Percentiles rank a stretch among this genome's conserved stretches.
Evolutionary conservation across 2,888 invertebrate genomes (phyloP).

Genomic region (Papilio gigon): DNA sequence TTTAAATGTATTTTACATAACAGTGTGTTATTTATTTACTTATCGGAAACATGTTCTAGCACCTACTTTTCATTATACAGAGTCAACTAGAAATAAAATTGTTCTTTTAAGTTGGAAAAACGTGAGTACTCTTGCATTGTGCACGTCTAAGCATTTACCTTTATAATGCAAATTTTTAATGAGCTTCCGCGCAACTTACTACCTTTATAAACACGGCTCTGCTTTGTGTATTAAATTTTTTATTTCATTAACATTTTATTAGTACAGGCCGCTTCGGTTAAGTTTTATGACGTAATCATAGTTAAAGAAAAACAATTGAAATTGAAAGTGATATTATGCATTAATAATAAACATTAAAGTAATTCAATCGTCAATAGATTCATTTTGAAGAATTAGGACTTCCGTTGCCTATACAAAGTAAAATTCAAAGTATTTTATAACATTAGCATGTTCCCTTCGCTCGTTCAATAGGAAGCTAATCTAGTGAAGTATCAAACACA

Average conservation of each 20-base stretch:
- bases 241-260: neutral
- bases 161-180: slow-evolving; percentile 21
- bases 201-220: neutral
- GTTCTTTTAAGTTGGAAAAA: slow-evolving; percentile 10
- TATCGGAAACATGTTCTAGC: neutral
- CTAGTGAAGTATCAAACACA: neutral
- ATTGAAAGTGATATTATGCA: too few species aligned
- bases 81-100: neutral
- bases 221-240: slow-evolving; percentile 7
- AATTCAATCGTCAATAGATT: too few species aligned
- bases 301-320: neutral
- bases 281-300: neutral
- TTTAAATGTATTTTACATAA: neutral
- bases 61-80: neutral
- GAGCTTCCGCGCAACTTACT: slow-evolving; percentile 12
- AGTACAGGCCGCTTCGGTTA: neutral
- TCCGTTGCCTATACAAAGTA: neutral
- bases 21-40: neutral
- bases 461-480: slow-evolving; percentile 20
- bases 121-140: slow-evolving; percentile 9
- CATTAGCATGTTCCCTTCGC: slow-evolving; percentile 3
- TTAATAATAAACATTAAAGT: too few species aligned
- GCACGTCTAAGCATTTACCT: slow-evolving; percentile 20
- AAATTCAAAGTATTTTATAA: slow-evolving; percentile 6
- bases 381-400: too few species aligned